Percentiles rank a stretch among this genome's conserved stretches.
Conservation (phyloP, 2,113 vertebrate genomes). For the Xiphophorus couchianus region DNA sequence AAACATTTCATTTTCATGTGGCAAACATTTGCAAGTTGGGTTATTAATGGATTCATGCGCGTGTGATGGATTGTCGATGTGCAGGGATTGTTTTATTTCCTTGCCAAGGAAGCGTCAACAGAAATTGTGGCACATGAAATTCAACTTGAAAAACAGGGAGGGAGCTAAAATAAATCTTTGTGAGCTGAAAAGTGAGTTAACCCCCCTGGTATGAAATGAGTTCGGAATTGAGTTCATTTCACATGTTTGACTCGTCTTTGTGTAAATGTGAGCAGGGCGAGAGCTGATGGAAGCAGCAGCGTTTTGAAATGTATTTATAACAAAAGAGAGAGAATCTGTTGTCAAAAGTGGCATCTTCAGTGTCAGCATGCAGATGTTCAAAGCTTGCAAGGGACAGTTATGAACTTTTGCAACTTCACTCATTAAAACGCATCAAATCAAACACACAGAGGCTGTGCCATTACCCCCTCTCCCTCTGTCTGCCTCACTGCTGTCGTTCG, state of each 20-base stretch:
- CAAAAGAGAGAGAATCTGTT: conserved; percentile 28
- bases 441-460: conserved; percentile 34
- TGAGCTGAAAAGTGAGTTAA: conserved; percentile 66
- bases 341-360: conserved; percentile 29
- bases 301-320: conserved; percentile 26
- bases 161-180: conserved; percentile 66
- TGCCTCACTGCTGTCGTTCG: conserved; percentile 47
- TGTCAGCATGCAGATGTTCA: conserved; percentile 40
- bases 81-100: conserved; percentile 47
- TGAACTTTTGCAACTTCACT: conserved; percentile 41
- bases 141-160: conserved; percentile 54
- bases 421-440: conserved; percentile 62
- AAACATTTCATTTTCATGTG: conserved; percentile 74
- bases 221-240: conserved; percentile 60
- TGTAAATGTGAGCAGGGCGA: conserved; percentile 32
- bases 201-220: conserved; percentile 61
- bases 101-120: conserved; percentile 60
- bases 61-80: conserved; percentile 61
- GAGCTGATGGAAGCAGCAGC: conserved; percentile 31
- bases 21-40: conserved; percentile 71
- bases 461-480: conserved; percentile 48
- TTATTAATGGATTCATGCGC: conserved; percentile 74
- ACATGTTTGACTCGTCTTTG: conserved; percentile 49
- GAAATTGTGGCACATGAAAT: conserved; percentile 58
- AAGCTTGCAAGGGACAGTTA: conserved; percentile 21